phyloP scores from a whole-genome alignment of 2,113 vertebrate genomes.

The Proteles cristata region DNA sequence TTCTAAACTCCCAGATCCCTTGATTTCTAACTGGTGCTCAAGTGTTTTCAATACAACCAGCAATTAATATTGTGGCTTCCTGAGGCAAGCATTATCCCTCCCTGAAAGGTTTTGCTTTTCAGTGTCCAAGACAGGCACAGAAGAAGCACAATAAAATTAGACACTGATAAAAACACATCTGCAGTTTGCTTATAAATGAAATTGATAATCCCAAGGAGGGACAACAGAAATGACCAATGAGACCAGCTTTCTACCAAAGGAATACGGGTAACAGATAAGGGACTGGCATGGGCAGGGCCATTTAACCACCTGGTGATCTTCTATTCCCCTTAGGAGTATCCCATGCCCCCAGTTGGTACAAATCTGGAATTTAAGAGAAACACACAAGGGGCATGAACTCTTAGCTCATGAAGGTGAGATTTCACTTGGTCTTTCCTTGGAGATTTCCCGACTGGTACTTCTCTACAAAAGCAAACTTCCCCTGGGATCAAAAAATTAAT shows the following conservation, averaged over 20 bases:
- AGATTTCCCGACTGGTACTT: neutral
- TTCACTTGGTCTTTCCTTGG: neutral
- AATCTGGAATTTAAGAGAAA: neutral
- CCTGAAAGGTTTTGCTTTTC: neutral
- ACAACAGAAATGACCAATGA: neutral
- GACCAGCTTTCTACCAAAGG: neutral
- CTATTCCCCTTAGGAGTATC: neutral
- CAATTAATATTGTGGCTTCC: neutral
- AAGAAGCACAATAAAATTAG: neutral
- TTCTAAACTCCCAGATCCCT: neutral
- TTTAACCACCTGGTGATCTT: neutral
- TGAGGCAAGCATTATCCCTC: neutral
- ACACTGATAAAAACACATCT: neutral
- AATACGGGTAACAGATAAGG: neutral
- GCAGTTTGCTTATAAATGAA: neutral
- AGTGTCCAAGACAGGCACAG: neutral
- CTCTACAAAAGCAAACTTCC: neutral
- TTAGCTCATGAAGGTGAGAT: neutral
- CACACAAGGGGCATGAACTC: neutral
- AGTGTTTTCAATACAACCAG: neutral
- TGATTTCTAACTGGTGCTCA: neutral
- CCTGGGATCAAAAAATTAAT: neutral
- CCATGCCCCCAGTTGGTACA: fast-evolving
- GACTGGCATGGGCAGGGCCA: neutral
- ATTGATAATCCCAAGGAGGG: neutral